A percentile compares a stretch with the other conserved stretches of the same genome.
Evolutionary conservation across 2,113 vertebrate species (phyloP).

Genomic region (Otus sunia): DNA sequence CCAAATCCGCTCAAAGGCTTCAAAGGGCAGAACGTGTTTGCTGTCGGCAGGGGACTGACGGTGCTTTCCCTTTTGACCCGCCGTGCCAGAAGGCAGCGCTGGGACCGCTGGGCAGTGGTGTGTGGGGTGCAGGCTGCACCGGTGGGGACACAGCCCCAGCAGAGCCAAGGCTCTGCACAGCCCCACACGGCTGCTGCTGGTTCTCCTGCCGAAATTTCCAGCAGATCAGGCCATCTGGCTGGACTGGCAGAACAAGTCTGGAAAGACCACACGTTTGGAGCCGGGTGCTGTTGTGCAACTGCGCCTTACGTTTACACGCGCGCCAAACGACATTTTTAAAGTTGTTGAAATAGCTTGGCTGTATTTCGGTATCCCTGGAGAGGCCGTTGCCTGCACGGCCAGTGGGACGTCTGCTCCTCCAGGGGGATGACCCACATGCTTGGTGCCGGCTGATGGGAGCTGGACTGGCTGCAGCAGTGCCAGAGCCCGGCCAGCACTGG

Average conservation of each 20-base stretch:
- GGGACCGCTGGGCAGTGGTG: not conserved
- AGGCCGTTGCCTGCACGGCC: accelerated
- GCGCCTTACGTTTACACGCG: accelerated
- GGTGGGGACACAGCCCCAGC: not conserved
- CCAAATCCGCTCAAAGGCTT: not conserved
- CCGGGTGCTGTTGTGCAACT: not conserved
- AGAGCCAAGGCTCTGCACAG: not conserved
- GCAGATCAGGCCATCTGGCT: not conserved
- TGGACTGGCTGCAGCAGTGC: not conserved
- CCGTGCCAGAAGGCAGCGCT: not conserved
- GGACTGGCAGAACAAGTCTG: slow-evolving; percentile 56
- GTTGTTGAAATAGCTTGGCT: not conserved
- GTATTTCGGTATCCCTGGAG: not conserved
- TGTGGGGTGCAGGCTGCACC: not conserved
- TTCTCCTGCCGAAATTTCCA: not conserved
- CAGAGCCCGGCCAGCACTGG: not conserved
- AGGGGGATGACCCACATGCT: accelerated
- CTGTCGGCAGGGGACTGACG: not conserved
- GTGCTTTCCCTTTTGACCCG: not conserved
- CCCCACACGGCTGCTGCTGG: not conserved
- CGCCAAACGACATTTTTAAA: not conserved
- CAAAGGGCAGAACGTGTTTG: not conserved
- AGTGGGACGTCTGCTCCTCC: not conserved
- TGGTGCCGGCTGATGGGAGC: accelerated
- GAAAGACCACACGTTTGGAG: not conserved